A percentile compares a stretch with the other conserved stretches of the same genome.
Conservation (phyloP, 2,113 vertebrate species). For the Phylloscopus whistleri region DNA sequence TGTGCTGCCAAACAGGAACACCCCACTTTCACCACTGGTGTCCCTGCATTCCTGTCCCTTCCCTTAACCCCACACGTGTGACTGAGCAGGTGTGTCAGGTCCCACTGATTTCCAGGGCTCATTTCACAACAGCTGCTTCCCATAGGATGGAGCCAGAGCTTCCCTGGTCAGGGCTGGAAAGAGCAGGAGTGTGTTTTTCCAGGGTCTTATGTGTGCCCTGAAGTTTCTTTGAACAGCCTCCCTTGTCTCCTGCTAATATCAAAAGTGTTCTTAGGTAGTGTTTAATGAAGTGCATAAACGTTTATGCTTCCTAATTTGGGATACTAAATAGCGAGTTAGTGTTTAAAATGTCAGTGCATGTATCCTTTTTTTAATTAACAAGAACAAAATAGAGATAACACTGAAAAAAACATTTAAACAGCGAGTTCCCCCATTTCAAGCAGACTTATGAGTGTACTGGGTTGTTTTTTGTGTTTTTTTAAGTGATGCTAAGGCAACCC, state of each 20-base stretch:
- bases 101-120: neutral
- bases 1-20: neutral
- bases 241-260: constrained; percentile 10
- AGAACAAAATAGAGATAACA: neutral
- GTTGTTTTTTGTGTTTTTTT: neutral
- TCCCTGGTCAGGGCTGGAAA: accelerated
- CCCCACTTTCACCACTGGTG: neutral
- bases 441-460: neutral
- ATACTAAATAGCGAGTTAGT: constrained; percentile 37
- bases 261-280: constrained; percentile 38
- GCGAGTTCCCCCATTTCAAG: neutral
- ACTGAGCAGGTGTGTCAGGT: accelerated
- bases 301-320: constrained; percentile 41
- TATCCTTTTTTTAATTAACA: constrained; percentile 42
- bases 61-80: neutral
- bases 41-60: neutral
- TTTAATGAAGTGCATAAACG: constrained; percentile 51
- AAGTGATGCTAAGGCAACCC: neutral
- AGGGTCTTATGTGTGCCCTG: neutral
- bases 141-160: neutral
- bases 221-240: neutral
- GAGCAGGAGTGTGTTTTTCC: neutral
- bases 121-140: neutral
- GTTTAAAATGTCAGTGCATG: neutral
- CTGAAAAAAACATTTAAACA: neutral